Percentiles rank a stretch among this genome's conserved stretches.
These are phyloP conservation scores for Darevskia mixta DNA, from an alignment of 2,797 vertebrate genomes.

Conservation along the genomic window DNA sequence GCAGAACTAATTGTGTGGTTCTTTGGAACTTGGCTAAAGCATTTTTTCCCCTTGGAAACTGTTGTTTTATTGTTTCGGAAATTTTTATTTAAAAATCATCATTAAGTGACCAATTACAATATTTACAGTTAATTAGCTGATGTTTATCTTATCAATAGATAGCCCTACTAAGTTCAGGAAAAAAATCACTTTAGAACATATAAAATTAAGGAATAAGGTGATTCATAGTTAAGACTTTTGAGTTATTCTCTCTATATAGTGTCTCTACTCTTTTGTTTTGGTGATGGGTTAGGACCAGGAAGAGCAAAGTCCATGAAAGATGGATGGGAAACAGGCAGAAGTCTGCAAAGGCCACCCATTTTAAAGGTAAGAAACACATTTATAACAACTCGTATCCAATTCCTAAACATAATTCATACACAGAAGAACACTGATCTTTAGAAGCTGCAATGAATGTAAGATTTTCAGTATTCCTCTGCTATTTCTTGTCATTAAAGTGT, in stretches of 20 bases:
- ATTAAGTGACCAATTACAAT: not conserved
- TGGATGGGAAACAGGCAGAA: conserved; percentile 88
- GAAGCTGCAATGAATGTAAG: not conserved
- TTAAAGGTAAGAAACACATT: conserved; percentile 76
- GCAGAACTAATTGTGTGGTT: no score
- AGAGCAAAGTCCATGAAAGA: conserved; percentile 83
- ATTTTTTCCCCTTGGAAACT: not conserved
- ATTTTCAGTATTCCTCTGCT: not conserved
- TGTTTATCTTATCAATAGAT: not conserved
- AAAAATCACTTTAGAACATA: not conserved
- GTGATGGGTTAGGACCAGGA: conserved; percentile 70
- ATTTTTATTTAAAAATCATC: not conserved
- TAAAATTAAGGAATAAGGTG: not conserved
- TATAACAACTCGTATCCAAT: not conserved
- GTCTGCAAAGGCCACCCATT: conserved; percentile 83
- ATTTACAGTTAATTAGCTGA: not conserved
- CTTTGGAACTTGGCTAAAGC: not conserved
- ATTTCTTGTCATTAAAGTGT: not conserved
- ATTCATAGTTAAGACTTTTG: not conserved
- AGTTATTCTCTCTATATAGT: not conserved
- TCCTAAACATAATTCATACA: not conserved
- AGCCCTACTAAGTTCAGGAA: not conserved
- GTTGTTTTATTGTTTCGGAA: not conserved
- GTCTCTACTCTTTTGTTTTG: not conserved
- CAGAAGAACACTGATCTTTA: not conserved